A percentile compares a stretch with the other conserved stretches of the same genome.
phyloP scores from a whole-genome alignment of 1,140 invertebrate genomes.

The Brachionus sp. region DNA sequence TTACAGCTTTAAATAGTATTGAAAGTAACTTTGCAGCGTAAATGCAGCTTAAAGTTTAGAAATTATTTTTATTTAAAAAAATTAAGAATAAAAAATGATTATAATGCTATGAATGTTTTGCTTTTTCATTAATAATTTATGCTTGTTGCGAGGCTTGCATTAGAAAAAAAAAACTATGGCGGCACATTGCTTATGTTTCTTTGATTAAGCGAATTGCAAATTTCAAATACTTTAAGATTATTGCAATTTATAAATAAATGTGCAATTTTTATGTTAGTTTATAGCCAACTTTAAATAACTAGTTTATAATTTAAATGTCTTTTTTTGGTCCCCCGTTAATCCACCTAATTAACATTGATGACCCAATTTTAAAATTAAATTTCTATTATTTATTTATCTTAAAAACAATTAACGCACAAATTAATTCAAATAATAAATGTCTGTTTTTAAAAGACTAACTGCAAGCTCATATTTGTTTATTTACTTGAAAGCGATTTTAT shows the following conservation, averaged over 20 bases:
- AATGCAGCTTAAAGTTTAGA: not conserved
- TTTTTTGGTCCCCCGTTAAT: not conserved
- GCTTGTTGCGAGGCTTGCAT: not conserved
- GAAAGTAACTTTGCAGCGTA: not conserved
- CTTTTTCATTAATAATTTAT: slow-evolving; percentile 29
- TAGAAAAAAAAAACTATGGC: slow-evolving; percentile 14
- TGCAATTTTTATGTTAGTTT: not conserved
- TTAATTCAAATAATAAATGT: not conserved
- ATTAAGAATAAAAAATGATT: slow-evolving; percentile 8
- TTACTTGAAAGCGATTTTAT: not conserved
- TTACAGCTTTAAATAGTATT: not conserved
- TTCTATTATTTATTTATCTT: not conserved
- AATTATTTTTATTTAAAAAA: not conserved
- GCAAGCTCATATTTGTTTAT: not conserved
- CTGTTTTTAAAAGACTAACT: not conserved
- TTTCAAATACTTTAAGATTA: slow-evolving; percentile 33
- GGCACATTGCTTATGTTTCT: slow-evolving; percentile 26
- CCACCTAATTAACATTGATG: not conserved
- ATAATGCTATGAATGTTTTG: slow-evolving; percentile 29
- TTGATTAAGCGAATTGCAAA: slow-evolving; percentile 26
- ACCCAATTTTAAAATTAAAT: not conserved
- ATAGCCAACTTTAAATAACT: not conserved
- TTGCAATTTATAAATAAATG: slow-evolving; percentile 22
- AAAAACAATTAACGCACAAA: not conserved
- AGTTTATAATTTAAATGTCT: not conserved